Conservation (phyloP, 2,113 vertebrate genomes). For the Heterotis niloticus region DNA sequence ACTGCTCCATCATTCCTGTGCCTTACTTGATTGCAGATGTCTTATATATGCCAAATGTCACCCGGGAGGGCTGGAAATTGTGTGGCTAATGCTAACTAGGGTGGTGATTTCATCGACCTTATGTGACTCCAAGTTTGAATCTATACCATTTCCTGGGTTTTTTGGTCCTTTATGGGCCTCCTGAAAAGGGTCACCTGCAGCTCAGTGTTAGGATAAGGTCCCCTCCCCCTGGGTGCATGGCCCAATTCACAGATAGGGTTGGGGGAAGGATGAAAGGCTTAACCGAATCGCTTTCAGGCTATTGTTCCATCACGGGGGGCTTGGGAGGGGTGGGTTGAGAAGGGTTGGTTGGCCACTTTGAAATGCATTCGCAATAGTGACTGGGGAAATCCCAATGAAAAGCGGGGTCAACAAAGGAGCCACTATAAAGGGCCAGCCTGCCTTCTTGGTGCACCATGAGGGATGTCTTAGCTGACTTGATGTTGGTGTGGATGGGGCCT, state of each 20-base stretch:
- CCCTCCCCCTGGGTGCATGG: conserved; percentile 56
- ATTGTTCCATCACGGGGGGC: conserved; percentile 78
- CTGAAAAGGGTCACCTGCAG: conserved; percentile 69
- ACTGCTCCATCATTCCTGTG: too few species aligned
- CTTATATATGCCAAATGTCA: too few species aligned
- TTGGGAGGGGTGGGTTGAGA: conserved; percentile 63
- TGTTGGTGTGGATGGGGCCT: too few species aligned
- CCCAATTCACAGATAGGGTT: conserved; percentile 75
- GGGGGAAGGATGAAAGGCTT: conserved; percentile 84
- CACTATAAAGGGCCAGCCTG: conserved; percentile 55
- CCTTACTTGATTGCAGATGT: too few species aligned
- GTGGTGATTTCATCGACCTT: too few species aligned
- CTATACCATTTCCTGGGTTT: too few species aligned
- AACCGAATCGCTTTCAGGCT: conserved; percentile 88
- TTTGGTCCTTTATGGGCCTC: conserved; percentile 61
- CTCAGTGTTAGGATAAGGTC: conserved; percentile 60
- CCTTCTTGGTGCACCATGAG: not conserved
- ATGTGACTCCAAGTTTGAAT: too few species aligned
- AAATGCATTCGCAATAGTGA: conserved; percentile 78
- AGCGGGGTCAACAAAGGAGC: conserved; percentile 66
- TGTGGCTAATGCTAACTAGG: conserved; percentile 49
- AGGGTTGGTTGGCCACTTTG: conserved; percentile 72
- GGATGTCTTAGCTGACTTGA: not conserved
- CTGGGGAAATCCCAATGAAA: conserved; percentile 69
- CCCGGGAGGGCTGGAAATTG: too few species aligned